Base-by-base conservation (phyloP, 2,888 invertebrate genomes). In the Hypercompe scribonia region DNA sequence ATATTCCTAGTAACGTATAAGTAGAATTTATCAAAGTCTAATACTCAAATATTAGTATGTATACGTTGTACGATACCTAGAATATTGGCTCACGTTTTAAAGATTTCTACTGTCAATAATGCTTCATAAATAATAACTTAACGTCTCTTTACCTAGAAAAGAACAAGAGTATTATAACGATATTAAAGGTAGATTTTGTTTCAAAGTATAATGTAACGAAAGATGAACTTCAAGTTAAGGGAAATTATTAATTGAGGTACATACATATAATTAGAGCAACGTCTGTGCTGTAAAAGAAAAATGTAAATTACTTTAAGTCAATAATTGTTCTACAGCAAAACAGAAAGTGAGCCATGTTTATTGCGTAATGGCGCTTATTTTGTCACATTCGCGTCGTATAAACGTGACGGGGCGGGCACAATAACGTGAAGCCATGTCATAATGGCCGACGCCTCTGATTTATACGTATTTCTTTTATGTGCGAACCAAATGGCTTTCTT, bases 401-500 rank as follows among this genome's bases (percentile, higher is more conserved):
- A 93, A 93, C 92, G 92, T 93, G 92, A 92, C 91, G 88, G 88
- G 91, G 91, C 89, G 90, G 89, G 89, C 87, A 93, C 92, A 93
- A 94, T 93, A 94, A 92, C 90, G 90, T 87, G 88, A 84, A 87
- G 86, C 90, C 85, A 88, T 86, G 87, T 89, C 84, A 90, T 94
- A 95, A 95, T 94, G 92, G 94, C 89, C 87, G 90, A 87, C 92
- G 87, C 86, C 87, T 91, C 94, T 93, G 94, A 95, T 94, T 95
- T 94, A 95, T 94, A 92, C 91, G 91, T 92, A 91, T 93, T 94
- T 93, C 93, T 94, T 94, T 95, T 94, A 94, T 94, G 93, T 91
- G 87, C 90, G 87, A 85, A 90, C 90, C 86, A 90, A 94, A 94
- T 94, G 90, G 91, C 89, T 92, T 92, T 91, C 90, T 91, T 91